phyloP scores from a whole-genome alignment of 2,888 invertebrate genomes.

The Mesorhabditis spiculigera region DNA sequence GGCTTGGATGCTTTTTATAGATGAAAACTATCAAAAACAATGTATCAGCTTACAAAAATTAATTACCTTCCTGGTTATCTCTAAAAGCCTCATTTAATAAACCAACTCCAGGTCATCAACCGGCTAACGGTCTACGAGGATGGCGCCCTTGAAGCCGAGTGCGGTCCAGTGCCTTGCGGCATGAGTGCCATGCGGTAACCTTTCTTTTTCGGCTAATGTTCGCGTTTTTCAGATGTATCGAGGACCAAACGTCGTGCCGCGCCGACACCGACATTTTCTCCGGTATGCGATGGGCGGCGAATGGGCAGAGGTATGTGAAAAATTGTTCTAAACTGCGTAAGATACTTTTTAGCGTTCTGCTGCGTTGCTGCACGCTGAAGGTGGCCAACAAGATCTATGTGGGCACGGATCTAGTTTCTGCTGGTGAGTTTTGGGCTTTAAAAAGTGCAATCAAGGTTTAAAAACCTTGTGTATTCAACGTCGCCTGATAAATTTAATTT shows the following conservation, averaged over 20 bases:
- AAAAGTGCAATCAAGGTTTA: not conserved
- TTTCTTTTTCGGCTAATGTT: conserved; percentile 14
- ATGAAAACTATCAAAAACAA: too few species aligned
- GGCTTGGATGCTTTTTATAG: not conserved
- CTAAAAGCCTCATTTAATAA: not conserved
- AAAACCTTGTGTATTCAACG: too few species aligned
- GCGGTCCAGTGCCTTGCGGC: conserved; percentile 57
- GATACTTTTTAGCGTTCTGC: conserved; percentile 33
- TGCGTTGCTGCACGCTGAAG: conserved; percentile 49
- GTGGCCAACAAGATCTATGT: conserved; percentile 50
- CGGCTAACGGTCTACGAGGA: conserved; percentile 56
- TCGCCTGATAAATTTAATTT: too few species aligned
- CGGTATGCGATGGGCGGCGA: conserved; percentile 55
- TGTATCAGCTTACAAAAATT: not conserved
- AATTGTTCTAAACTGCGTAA: not conserved
- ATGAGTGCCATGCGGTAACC: conserved; percentile 34
- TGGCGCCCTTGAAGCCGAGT: conserved; percentile 56
- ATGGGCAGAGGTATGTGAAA: conserved; percentile 43
- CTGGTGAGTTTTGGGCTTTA: conserved; percentile 17
- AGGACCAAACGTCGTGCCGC: conserved; percentile 36
- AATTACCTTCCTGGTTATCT: not conserved
- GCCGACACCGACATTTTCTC: conserved; percentile 46
- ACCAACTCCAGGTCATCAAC: conserved; percentile 45
- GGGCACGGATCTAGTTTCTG: conserved; percentile 51
- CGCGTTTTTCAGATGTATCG: conserved; percentile 17